phyloP scores from a whole-genome alignment of 2,797 vertebrate genomes.

The Sebastes aleutianus region DNA sequence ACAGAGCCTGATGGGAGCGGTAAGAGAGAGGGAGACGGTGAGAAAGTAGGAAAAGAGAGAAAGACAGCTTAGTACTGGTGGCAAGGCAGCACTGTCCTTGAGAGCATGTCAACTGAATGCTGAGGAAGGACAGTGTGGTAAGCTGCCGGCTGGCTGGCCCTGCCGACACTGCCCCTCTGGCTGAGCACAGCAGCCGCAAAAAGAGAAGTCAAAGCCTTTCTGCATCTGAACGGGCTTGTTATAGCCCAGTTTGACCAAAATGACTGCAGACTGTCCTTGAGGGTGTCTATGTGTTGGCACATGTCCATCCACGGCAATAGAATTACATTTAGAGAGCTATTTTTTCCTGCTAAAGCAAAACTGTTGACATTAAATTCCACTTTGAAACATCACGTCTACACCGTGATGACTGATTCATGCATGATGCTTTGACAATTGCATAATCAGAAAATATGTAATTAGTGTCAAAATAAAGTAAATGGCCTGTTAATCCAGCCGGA shows the following conservation, averaged over 20 bases:
- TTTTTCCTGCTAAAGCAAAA: background rate
- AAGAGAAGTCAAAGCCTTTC: slow-evolving; percentile 22
- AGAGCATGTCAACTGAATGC: slow-evolving; percentile 60
- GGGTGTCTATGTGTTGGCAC: background rate
- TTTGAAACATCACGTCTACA: background rate
- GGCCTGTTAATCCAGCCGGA: slow-evolving; percentile 13
- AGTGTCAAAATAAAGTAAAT: slow-evolving; percentile 35
- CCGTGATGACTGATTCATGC: background rate
- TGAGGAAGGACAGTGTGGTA: slow-evolving; percentile 48
- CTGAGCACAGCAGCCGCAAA: slow-evolving; percentile 23
- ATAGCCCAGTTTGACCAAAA: slow-evolving; percentile 12
- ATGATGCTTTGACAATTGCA: background rate
- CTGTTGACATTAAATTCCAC: background rate
- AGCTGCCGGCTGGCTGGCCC: slow-evolving; percentile 25
- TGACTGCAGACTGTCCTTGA: background rate
- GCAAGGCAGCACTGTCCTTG: slow-evolving; percentile 61
- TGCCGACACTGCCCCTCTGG: slow-evolving; percentile 16
- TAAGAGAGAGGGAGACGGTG: background rate
- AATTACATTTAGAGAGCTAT: background rate
- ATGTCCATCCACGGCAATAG: background rate
- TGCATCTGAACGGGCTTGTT: slow-evolving; percentile 18
- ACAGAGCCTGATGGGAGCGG: slow-evolving; percentile 22
- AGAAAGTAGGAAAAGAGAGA: slow-evolving; percentile 15
- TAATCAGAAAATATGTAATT: slow-evolving; percentile 25
- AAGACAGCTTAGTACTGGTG: slow-evolving; percentile 23